Percentiles rank a stretch among this genome's conserved stretches.
These are phyloP conservation scores for Amphiprion percula DNA, from an alignment of 2,113 vertebrate species.

Conservation along the genomic window DNA sequence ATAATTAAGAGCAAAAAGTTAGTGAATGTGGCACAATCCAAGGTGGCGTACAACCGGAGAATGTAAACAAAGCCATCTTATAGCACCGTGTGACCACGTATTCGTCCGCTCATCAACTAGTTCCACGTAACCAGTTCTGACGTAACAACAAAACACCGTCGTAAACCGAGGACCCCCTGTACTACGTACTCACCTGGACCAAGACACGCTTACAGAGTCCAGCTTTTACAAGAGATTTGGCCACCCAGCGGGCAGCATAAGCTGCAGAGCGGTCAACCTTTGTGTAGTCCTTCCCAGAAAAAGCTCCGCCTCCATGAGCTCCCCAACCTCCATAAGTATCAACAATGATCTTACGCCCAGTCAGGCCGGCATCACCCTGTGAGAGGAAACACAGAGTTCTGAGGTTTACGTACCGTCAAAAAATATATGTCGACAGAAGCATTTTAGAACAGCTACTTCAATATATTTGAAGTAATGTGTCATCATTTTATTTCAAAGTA, in stretches of 20 bases:
- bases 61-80: too few relatives aligned
- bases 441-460: not conserved
- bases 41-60: too few relatives aligned
- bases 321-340: constrained; percentile 97
- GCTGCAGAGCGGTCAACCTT: constrained; percentile 97
- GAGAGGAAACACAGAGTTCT: constrained; percentile 7
- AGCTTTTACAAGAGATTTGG: constrained; percentile 95
- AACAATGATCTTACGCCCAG: constrained; percentile 96
- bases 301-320: constrained; percentile 95
- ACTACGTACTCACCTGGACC: constrained; percentile 86
- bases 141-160: too few relatives aligned
- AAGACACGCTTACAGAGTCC: constrained; percentile 94
- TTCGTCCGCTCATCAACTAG: too few relatives aligned
- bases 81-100: too few relatives aligned
- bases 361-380: constrained; percentile 94
- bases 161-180: too few relatives aligned
- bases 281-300: constrained; percentile 98
- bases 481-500: too few relatives aligned
- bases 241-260: constrained; percentile 96
- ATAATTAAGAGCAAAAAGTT: too few relatives aligned
- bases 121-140: too few relatives aligned
- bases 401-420: not conserved
- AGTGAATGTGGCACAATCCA: too few relatives aligned
- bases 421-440: too few relatives aligned
- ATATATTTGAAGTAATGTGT: too few relatives aligned